Conservation (phyloP, 1,140 invertebrate genomes). For the Lepidurus arcticus region DNA sequence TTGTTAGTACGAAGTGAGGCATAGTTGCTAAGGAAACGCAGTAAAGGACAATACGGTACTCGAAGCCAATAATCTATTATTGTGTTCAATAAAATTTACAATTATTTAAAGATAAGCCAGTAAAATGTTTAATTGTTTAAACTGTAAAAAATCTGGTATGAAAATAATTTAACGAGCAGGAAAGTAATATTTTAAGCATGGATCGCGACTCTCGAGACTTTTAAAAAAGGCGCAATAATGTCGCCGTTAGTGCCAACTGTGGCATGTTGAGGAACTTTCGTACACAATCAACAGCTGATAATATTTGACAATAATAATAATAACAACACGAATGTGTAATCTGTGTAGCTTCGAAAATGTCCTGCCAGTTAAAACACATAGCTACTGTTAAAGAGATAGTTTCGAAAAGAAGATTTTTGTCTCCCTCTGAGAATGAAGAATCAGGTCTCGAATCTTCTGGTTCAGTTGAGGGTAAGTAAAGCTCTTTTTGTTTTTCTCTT, state of each 20-base stretch:
- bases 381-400: background rate
- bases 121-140: background rate
- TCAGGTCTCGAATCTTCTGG: background rate
- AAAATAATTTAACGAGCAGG: too few species aligned
- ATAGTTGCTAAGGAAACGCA: background rate
- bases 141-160: too few species aligned
- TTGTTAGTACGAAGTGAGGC: background rate
- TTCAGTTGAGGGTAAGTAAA: background rate
- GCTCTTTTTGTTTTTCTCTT: background rate
- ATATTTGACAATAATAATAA: background rate
- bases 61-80: background rate
- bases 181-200: too few species aligned
- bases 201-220: too few species aligned
- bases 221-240: too few species aligned
- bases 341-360: background rate
- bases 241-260: too few species aligned
- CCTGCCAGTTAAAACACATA: background rate
- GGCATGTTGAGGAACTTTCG: too few species aligned
- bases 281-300: background rate
- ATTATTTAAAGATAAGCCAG: background rate
- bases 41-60: background rate
- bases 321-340: background rate
- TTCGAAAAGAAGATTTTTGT: background rate
- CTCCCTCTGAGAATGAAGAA: background rate
- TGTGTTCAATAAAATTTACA: background rate